Base-by-base conservation (phyloP, 2,888 invertebrate species). In the Craniophora ligustri region DNA sequence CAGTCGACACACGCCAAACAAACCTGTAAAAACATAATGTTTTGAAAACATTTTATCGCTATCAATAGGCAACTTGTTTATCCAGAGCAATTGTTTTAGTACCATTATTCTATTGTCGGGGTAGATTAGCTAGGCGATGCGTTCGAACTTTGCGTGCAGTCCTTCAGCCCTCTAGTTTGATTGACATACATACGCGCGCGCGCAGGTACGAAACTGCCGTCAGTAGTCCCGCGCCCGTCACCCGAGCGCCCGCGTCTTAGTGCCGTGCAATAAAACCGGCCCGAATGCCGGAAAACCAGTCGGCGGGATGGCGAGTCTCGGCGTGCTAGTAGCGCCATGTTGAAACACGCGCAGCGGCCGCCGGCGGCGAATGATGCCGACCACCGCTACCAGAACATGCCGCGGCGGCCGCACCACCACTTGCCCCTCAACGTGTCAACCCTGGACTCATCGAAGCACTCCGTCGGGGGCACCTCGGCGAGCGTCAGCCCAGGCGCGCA, bases 301-400 rank as follows among this genome's bases (percentile, higher is more conserved):
- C 88, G 88, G 84, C 86, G 85, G 81, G 85, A 91, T 91, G 92
- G 89, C 87, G 84, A 83, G 83, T 82, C 77, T 76, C 82, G 82
- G 87, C 82, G 87, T 86, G 84, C 87, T 86, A 85, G 83, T 80
- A 78, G 79, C 88, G 91, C 85, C 89, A 96, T 96, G 96, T 95
- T 96, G 94, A 96, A 96, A 92, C 96, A 96, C 93, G 96, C 96
- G 86, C 94, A 93, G 92, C 92, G 92, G 92, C 92, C 92, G 91
- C 91, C 92, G 83, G 88, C 91, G 89, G 91, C 89, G 72, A 90
- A 84, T 84, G 92, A 91, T 91, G 91, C 87, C 81, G 94, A 94
- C 79, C 92, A 90, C 82, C 91, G 93, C 75, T 93, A 94, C 87
- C 94, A 93, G 83, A 93, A 93, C 84, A 93, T 93, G 90, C 93